Evolutionary conservation across 2,113 vertebrate species (phyloP), one percentile per base, ranked within the genome.

Genomic region (Morone chrysops): DNA sequence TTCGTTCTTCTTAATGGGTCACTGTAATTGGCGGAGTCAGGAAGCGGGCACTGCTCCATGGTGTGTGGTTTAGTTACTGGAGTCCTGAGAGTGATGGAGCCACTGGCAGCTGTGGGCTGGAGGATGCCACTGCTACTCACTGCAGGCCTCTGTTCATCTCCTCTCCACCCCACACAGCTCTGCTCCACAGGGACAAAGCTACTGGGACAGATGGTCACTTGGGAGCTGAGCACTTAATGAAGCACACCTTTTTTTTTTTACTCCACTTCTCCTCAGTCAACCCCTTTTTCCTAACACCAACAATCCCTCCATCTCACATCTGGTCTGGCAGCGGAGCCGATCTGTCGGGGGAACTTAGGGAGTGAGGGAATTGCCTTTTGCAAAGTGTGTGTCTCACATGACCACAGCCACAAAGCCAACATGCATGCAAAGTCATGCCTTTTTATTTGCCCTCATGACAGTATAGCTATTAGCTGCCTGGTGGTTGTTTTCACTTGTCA

Each of bases 1-100:
- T 87, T 89, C 74, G 80, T 70, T 82, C 92, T 93, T 92, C 89
- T 93, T 96, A 96, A 96, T 96, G 95, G 93, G 87, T 95, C 91
- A 84, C 93, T 94, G 92, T 96, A 96, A 96, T 96, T 96, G 95
- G 94, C 87, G 87, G 72, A 93, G 93, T 93, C 94, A 86, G 91
- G 92, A 90, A 92, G 89, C 75, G 83, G 85, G 87, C 71, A 67
- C 72, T 81, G 93, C 94, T 94, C 88, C 8, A 1, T 88, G 87
- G 91, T 61, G 84, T 88, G 88, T 87, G 94, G 53, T 84, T 85
- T 71, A 79, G 76, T 90, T 87, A 75, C 91, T 66, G 94, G 89
- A 80, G 92, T 92, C 91, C 25, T 78, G 90, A 96, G 95, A 96
- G 95, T 87, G 81, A 96, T 94, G 94, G 84, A 87, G 83, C 63